These are phyloP conservation scores for Drosophila biarmipes DNA, from an alignment of 1,140 invertebrate species.

Conservation along the genomic window DNA sequence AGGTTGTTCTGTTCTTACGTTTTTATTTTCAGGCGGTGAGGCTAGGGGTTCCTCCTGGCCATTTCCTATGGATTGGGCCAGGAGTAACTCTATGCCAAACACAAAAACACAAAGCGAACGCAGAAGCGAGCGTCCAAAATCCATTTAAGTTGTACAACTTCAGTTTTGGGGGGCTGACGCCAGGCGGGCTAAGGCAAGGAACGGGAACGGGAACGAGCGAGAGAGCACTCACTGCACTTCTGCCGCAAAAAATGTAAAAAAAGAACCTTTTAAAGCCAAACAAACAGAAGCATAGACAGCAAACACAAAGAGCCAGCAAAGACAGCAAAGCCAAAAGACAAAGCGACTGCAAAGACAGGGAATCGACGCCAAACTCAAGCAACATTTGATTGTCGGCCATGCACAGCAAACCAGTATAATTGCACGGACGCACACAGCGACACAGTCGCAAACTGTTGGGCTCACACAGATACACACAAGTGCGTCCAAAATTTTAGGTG, in stretches of 20 bases:
- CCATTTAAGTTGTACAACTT: slow-evolving; percentile 57
- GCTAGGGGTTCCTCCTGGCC: neutral
- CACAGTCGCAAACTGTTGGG: slow-evolving; percentile 27
- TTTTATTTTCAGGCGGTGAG: neutral
- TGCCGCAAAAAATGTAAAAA: slow-evolving; percentile 8
- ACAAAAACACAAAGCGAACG: slow-evolving; percentile 30
- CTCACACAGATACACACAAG: slow-evolving; percentile 16
- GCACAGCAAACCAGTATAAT: slow-evolving; percentile 78
- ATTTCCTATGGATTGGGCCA: slow-evolving; percentile 50
- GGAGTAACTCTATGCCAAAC: slow-evolving; percentile 58
- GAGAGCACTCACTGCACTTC: slow-evolving; percentile 22
- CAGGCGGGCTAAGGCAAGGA: no score
- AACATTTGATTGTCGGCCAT: slow-evolving; percentile 76
- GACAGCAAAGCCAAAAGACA: slow-evolving; percentile 22
- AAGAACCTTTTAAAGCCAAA: slow-evolving; percentile 18
- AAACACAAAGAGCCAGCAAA: slow-evolving; percentile 40
- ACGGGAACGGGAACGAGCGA: no score
- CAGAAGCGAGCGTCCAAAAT: slow-evolving; percentile 67
- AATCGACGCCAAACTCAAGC: slow-evolving; percentile 45
- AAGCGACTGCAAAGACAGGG: slow-evolving; percentile 42
- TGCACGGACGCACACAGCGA: slow-evolving; percentile 66
- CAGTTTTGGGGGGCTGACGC: slow-evolving; percentile 12
- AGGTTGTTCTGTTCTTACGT: slow-evolving; percentile 25
- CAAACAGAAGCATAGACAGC: slow-evolving; percentile 20
- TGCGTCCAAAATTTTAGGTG: slow-evolving; percentile 10